These are phyloP conservation scores for Nematopogon swammerdamellus DNA, from an alignment of 2,888 invertebrate species.

Conservation along the genomic window DNA sequence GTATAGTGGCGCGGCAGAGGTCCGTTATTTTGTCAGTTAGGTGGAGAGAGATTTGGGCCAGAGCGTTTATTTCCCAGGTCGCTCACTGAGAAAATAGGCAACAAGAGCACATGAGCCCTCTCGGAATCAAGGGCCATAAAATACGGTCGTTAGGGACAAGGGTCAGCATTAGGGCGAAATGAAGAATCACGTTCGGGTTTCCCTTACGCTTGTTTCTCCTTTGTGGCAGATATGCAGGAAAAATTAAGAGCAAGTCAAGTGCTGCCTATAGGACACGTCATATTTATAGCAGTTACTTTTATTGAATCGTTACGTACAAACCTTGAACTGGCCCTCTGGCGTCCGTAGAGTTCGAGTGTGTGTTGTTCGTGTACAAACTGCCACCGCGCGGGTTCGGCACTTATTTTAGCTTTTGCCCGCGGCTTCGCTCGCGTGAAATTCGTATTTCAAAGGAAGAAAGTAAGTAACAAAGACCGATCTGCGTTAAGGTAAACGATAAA, in stretches of 20 bases:
- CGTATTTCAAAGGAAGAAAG: too few relatives aligned
- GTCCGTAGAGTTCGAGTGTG: too few relatives aligned
- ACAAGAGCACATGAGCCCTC: background rate
- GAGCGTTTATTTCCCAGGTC: background rate
- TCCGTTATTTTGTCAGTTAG: too few relatives aligned
- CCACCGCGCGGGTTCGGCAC: too few relatives aligned
- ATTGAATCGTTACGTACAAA: too few relatives aligned
- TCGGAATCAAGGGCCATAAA: background rate
- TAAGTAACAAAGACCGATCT: too few relatives aligned
- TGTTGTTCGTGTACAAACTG: too few relatives aligned
- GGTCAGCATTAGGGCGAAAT: background rate
- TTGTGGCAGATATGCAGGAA: background rate
- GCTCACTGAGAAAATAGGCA: background rate
- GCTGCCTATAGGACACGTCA: background rate
- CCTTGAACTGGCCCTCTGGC: too few relatives aligned
- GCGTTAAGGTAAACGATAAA: too few relatives aligned
- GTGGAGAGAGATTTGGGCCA: background rate
- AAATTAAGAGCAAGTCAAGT: background rate
- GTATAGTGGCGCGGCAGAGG: too few relatives aligned
- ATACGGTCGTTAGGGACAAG: background rate
- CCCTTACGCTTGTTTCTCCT: background rate
- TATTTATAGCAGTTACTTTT: background rate
- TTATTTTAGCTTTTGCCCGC: too few relatives aligned
- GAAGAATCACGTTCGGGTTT: background rate
- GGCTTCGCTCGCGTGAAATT: too few relatives aligned